Evolutionary conservation across 2,888 invertebrate genomes (phyloP).

Genomic region (Limnephilus marmoratus): DNA sequence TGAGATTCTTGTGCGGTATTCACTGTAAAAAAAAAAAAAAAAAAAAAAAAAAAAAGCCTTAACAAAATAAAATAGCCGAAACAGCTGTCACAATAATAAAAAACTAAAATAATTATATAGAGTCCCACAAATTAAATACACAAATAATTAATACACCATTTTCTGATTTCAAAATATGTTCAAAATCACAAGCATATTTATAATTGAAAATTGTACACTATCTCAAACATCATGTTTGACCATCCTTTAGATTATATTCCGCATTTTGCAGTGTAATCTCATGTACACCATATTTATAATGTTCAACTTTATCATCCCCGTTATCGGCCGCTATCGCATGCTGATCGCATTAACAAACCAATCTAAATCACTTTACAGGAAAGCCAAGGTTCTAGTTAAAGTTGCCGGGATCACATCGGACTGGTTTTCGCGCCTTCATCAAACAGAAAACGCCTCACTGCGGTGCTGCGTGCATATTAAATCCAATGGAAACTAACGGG

Average conservation of each 20-base stretch:
- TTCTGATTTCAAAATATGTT: neutral
- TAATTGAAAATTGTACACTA: neutral
- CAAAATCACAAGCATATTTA: neutral
- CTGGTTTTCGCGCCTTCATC: neutral
- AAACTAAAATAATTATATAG: too few species aligned
- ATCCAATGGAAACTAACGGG: neutral
- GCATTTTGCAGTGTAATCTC: neutral
- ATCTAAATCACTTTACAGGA: conserved; percentile 44
- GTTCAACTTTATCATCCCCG: neutral
- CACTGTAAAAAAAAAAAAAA: too few species aligned
- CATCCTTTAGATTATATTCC: neutral
- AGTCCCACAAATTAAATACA: too few species aligned
- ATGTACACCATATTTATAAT: neutral
- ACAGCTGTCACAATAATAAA: too few species aligned
- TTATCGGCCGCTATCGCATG: conserved; percentile 25
- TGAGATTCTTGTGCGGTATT: too few species aligned
- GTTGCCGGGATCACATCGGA: neutral
- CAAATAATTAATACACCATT: neutral
- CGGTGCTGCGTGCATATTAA: neutral
- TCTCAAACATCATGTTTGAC: neutral
- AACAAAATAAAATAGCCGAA: too few species aligned
- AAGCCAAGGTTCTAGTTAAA: neutral
- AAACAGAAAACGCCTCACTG: neutral
- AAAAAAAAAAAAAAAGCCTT: too few species aligned
- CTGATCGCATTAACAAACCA: conserved; percentile 41